These are phyloP conservation scores for Rhinella marina DNA, from an alignment of 2,797 vertebrate species.

Conservation along the genomic window DNA sequence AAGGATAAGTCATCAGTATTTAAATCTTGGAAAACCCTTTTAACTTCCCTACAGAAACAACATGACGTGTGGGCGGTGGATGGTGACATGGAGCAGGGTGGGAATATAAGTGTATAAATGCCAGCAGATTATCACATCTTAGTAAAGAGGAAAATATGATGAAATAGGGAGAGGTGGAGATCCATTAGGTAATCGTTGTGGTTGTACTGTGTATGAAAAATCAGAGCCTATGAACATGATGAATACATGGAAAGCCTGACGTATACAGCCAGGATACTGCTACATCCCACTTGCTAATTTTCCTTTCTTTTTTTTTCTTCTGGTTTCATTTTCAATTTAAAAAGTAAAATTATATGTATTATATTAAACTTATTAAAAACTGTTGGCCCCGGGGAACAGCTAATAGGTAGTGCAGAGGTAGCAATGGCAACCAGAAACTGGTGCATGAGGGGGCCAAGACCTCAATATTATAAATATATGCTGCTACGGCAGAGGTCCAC, in stretches of 20 bases:
- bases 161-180: constrained; percentile 20
- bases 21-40: too few species aligned
- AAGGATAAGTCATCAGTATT: too few species aligned
- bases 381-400: too few species aligned
- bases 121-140: constrained; percentile 8
- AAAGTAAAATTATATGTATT: too few species aligned
- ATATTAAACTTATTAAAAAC: too few species aligned
- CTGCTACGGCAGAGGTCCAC: too few species aligned
- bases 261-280: neutral
- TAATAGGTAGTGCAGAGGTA: too few species aligned
- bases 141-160: constrained; percentile 38
- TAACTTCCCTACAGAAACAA: neutral
- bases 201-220: neutral
- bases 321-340: neutral
- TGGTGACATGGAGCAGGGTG: neutral
- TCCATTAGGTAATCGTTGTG: constrained; percentile 12
- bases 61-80: constrained; percentile 9
- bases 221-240: neutral
- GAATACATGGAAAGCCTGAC: neutral
- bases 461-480: too few species aligned
- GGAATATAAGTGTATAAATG: neutral
- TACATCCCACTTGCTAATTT: neutral
- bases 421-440: too few species aligned
- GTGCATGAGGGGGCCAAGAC: neutral
- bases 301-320: neutral